Conservation (phyloP, 2,888 invertebrate genomes). For the Heliconius hortense region DNA sequence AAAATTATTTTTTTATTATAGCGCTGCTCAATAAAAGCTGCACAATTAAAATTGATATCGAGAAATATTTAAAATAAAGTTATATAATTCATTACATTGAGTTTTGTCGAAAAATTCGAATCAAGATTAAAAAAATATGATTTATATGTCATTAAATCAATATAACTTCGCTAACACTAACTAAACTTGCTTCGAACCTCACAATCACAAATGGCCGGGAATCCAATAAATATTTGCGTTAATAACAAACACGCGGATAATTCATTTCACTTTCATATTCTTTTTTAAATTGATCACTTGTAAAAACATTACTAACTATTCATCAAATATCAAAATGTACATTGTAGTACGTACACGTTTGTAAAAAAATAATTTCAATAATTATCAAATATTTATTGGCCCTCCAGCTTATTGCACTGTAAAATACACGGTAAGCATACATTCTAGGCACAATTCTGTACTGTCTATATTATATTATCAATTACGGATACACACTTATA, state of each 20-base stretch:
- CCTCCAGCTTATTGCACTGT: conserved; percentile 67
- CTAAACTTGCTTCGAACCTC: conserved; percentile 67
- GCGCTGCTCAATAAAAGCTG: conserved; percentile 8
- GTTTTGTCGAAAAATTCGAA: not conserved
- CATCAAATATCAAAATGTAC: not conserved
- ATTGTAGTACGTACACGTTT: not conserved
- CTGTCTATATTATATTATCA: conserved; percentile 58
- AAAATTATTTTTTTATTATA: not conserved
- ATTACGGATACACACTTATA: conserved; percentile 66
- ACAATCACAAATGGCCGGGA: conserved; percentile 44
- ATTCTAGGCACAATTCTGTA: conserved; percentile 80
- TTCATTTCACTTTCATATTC: not conserved
- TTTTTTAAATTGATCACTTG: not conserved
- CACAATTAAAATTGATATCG: not conserved
- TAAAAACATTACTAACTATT: not conserved
- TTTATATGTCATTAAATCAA: conserved; percentile 15
- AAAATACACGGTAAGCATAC: conserved; percentile 79
- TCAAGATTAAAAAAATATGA: not conserved
- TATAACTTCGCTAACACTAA: not conserved
- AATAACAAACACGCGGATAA: not conserved
- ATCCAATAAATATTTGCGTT: conserved; percentile 31
- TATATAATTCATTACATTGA: not conserved
- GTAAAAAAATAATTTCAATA: not conserved
- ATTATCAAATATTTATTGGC: conserved; percentile 28
- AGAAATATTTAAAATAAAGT: not conserved